Conservation (phyloP, 1,140 invertebrate genomes). For the Eumaeus atala region DNA sequence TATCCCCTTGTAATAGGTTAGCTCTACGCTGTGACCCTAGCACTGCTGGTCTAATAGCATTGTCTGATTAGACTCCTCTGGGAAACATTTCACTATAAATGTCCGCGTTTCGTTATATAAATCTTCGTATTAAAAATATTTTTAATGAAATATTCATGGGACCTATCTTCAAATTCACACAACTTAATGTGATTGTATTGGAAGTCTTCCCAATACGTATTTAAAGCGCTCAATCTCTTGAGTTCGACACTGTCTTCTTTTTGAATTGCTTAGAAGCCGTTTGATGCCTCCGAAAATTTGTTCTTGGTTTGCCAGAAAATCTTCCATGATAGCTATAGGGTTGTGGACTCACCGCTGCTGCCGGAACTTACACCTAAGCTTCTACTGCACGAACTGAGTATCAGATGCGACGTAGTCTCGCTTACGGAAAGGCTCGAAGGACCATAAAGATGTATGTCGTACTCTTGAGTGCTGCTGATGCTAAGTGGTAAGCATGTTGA, state of each 20-base stretch:
- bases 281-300: conserved; percentile 1
- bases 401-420: too few species aligned
- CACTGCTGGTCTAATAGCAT: conserved; percentile 6
- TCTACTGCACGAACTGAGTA: too few species aligned
- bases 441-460: conserved; percentile 11
- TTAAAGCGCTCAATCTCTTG: conserved; percentile 6
- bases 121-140: conserved; percentile 10
- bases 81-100: conserved; percentile 5
- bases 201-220: conserved; percentile 10
- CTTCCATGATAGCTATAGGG: neutral
- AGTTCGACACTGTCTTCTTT: conserved; percentile 11
- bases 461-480: neutral
- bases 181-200: conserved; percentile 9
- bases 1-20: too few species aligned
- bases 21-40: conserved; percentile 1
- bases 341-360: too few species aligned
- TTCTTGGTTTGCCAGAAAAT: neutral
- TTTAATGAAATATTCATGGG: conserved; percentile 5
- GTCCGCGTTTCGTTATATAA: conserved; percentile 8
- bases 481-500: too few species aligned
- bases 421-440: too few species aligned
- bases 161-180: conserved; percentile 2
- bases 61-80: conserved; percentile 9
- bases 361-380: too few species aligned
- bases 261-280: neutral